A percentile compares a stretch with the other conserved stretches of the same genome.
phyloP scores from a whole-genome alignment of 2,888 invertebrate species.

The Rhingia campestris region DNA sequence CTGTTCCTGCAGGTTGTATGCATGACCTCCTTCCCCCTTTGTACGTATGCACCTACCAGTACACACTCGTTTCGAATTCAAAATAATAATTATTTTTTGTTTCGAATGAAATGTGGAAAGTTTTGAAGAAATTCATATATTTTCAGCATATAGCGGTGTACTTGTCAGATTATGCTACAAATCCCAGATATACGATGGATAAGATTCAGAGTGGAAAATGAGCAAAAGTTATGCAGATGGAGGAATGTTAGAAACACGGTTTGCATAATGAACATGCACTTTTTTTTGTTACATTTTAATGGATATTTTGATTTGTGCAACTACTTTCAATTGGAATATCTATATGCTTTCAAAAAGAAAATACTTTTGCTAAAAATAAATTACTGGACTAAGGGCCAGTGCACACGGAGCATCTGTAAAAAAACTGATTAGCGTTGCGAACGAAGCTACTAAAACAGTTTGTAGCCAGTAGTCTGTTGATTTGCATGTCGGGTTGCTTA shows the following conservation, averaged over 20 bases:
- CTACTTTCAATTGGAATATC: too few relatives aligned
- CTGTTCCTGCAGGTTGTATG: conserved; percentile 34
- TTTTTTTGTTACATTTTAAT: conserved; percentile 3
- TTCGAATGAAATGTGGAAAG: conserved; percentile 59
- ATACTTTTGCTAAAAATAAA: too few relatives aligned
- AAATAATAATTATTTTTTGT: conserved; percentile 68
- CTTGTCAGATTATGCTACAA: conserved; percentile 23
- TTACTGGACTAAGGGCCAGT: too few relatives aligned
- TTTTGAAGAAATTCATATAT: conserved; percentile 39
- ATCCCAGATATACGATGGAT: conserved; percentile 1
- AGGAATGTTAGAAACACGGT: too few relatives aligned
- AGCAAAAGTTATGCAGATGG: conserved; percentile 4
- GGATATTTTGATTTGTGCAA: not conserved
- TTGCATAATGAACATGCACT: not conserved
- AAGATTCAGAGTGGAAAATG: conserved; percentile 28
- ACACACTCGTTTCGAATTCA: conserved; percentile 47
- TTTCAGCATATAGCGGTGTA: conserved; percentile 24
- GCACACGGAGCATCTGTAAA: too few relatives aligned
- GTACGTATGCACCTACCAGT: not conserved
- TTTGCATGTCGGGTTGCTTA: too few relatives aligned
- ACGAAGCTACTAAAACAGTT: too few relatives aligned
- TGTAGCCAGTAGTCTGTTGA: too few relatives aligned
- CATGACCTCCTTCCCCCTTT: conserved; percentile 16
- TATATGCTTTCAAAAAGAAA: too few relatives aligned
- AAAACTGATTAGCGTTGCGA: too few relatives aligned